Conservation (phyloP, 2,888 invertebrate genomes). For the Cephus sareptanus region DNA sequence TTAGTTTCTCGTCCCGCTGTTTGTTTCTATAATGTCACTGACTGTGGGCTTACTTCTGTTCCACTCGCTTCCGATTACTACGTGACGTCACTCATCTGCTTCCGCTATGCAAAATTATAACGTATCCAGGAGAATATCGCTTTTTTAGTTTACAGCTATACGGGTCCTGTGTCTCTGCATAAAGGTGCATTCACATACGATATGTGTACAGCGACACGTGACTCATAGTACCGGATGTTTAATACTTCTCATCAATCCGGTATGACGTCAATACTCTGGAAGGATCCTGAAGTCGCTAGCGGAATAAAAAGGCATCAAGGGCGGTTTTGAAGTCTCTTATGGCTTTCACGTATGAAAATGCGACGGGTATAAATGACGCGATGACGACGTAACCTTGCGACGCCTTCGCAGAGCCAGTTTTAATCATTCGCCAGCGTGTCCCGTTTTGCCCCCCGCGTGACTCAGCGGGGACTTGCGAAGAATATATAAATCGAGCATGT, state of each 20-base stretch:
- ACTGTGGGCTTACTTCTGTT: conserved; percentile 9
- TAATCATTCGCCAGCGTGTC: neutral
- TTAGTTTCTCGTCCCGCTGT: conserved; percentile 25
- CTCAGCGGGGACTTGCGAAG: neutral
- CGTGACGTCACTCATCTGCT: conserved; percentile 39
- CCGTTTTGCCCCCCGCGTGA: neutral
- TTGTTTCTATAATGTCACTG: conserved; percentile 32
- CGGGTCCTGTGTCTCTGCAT: neutral
- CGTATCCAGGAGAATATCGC: neutral
- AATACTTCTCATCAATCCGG: neutral
- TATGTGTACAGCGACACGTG: neutral
- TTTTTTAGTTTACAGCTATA: neutral
- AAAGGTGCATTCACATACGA: neutral
- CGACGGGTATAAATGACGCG: neutral
- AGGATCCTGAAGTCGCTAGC: neutral
- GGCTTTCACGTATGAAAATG: neutral
- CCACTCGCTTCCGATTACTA: conserved; percentile 30
- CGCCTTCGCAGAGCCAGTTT: neutral
- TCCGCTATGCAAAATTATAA: conserved; percentile 24
- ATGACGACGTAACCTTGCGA: neutral
- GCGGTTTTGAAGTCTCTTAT: neutral
- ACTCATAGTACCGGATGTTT: neutral
- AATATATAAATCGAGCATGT: conserved; percentile 25
- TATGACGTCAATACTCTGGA: neutral
- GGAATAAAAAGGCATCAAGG: neutral